Base-by-base conservation (phyloP, 2,888 invertebrate species). In the Adelognathus sp. region DNA sequence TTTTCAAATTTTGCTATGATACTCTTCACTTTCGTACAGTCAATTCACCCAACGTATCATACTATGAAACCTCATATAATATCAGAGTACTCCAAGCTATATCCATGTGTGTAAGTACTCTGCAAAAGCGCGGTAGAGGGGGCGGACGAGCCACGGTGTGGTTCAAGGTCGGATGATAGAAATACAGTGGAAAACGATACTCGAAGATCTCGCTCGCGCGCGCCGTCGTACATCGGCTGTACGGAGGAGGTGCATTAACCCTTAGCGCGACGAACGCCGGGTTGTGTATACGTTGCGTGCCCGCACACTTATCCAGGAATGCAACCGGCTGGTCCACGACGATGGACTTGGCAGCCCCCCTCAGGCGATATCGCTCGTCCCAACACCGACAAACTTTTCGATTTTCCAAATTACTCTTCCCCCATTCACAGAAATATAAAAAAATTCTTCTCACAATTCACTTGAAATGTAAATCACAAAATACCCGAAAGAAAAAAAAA, bases 281-380 rank as follows among this genome's bases (percentile, higher is more conserved):
- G 78, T 77, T 74, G 71, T n/a, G n/a, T n/a, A n/a, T 61, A 58
- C 76, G 29, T 70, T 66, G 80, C 77, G 56, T 54, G n/a, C 58
- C 44, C 60, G 69, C 74, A 78, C 82, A 83, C 81, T 83, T 83
- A 83, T 82, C 78, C 76, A 83, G 83, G 83, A 83, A 83, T 83
- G 83, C 81, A 75, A 81, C 80, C 76, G 70, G 79, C 69, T 58
- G n/a, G 69, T 78, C 76, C 76, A 78, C 76, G 76, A 41, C 63
- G 18, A 58, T 36, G 31, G 66, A 11, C 36, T 6, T 29, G 36
- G 64, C n/a, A n/a, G n/a, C n/a, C n/a, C 74, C 61, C 24, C 18
- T 18, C 11, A 33, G 56, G 56, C 64, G 44, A 66, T 46, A n/a
- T n/a, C n/a, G n/a, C n/a, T 76, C 69, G 31, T 64, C 71, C 11